phyloP scores from a whole-genome alignment of 2,113 vertebrate genomes.

The Calidris pygmaea region DNA sequence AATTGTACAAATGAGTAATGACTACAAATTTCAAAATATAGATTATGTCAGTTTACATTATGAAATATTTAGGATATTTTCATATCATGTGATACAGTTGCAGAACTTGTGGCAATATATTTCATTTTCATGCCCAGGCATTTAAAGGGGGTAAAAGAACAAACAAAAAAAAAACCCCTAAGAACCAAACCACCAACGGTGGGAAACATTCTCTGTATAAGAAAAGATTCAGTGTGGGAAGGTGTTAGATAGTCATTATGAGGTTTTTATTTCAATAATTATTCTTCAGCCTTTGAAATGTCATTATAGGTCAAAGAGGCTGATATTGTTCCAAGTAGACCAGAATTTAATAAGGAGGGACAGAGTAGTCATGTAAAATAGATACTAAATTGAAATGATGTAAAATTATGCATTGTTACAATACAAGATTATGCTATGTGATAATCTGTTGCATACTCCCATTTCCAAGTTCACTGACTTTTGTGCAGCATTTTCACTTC shows the following conservation, averaged over 20 bases:
- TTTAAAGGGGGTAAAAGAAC: not conserved
- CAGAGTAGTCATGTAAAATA: not conserved
- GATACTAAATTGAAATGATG: not conserved
- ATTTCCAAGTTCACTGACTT: not conserved
- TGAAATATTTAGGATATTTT: not conserved
- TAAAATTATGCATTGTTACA: not conserved
- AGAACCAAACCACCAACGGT: not conserved
- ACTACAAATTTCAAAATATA: not conserved
- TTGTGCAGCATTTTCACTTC: not conserved
- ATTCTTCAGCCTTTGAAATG: constrained; percentile 73
- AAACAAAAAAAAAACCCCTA: not conserved
- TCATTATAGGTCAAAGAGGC: constrained; percentile 68
- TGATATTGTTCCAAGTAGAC: constrained; percentile 58
- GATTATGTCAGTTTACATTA: not conserved
- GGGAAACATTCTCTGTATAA: constrained; percentile 21
- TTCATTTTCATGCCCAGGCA: constrained; percentile 39
- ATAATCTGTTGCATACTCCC: not conserved
- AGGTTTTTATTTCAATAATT: constrained; percentile 75
- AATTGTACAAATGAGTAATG: not conserved
- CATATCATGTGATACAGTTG: not conserved
- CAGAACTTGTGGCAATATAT: constrained; percentile 7
- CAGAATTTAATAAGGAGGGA: constrained; percentile 61
- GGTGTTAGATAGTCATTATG: constrained; percentile 63
- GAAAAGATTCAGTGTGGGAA: constrained; percentile 55
- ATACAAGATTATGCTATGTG: not conserved